Evolutionary conservation across 2,888 invertebrate genomes (phyloP).

Genomic region (Tridacna gigas): DNA sequence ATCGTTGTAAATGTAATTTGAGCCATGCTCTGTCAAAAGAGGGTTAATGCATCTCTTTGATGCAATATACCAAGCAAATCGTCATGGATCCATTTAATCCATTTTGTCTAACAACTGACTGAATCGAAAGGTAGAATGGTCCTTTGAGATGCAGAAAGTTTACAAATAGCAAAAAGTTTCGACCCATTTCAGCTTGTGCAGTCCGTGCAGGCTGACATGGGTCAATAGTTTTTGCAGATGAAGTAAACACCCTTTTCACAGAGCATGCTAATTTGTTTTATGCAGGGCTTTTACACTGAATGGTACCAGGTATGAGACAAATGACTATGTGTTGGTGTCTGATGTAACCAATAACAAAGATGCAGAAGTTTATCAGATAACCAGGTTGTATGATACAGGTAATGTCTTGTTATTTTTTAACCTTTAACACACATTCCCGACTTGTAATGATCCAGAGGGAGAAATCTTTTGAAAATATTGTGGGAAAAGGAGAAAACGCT

Average conservation of each 20-base stretch:
- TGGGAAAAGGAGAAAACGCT: neutral
- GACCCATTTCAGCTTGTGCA: neutral
- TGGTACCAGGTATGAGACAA: conserved; percentile 66
- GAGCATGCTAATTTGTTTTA: conserved; percentile 2
- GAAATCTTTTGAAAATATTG: conserved; percentile 7
- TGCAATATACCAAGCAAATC: no score
- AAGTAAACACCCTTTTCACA: neutral
- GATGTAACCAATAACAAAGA: conserved; percentile 70
- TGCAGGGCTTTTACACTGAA: conserved; percentile 73
- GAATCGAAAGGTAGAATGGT: no score
- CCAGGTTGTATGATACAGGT: conserved; percentile 78
- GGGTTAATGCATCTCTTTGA: no score
- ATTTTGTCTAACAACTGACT: no score
- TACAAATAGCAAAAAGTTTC: neutral
- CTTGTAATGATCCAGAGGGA: neutral
- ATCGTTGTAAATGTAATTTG: no score
- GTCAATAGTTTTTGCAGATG: neutral
- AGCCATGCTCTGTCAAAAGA: no score
- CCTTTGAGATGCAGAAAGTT: no score
- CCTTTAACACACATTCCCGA: neutral
- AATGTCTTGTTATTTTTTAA: neutral
- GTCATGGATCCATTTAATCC: no score
- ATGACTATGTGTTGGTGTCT: conserved; percentile 79
- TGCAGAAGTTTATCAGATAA: conserved; percentile 76
- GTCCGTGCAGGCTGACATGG: neutral